Base-by-base conservation (phyloP, 1,140 invertebrate species). In the Asobara japonica region DNA sequence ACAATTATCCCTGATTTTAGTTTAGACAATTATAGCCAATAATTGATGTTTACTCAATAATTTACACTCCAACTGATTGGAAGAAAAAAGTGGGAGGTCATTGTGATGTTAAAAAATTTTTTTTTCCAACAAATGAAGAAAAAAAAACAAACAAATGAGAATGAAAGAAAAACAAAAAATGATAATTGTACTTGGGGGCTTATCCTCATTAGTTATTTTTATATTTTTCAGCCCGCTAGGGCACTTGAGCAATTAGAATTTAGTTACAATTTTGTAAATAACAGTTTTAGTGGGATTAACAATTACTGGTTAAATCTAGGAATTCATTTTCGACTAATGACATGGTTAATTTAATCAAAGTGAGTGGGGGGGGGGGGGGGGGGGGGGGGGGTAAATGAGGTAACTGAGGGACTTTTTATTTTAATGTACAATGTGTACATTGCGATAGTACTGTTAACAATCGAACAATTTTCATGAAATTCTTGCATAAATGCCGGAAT, bases 71-170 rank as follows among this genome's bases (percentile, higher is more conserved):
- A n/a, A n/a, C n/a, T n/a, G n/a, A n/a, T n/a, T n/a, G n/a, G 31
- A 36, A 36, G 5, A 36, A 6, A 36, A 36, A 6, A 36, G 11
- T 36, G 5, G 11, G 31, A 36, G 22, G 20, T 22, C 51, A 56
- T 56, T 56, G 51, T 56, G 51, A 56, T 56, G 11, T 56, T 25
- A 56, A 56, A 56, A 25, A 25, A 25, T 56, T 56, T 56, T 56
- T 56, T 56, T 22, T 25, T 16, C 16, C 45, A 20, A 4, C 5
- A 56, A 56, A n/a, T n/a, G n/a, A n/a, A n/a, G n/a, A n/a, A n/a
- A n/a, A n/a, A n/a, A n/a, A n/a, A n/a, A n/a, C n/a, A n/a, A 56
- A 51, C 22, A 56, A 56, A 18, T 20, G n/a, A 51, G 22, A 56
- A 25, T 13, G 22, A 56, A 56, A 3, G 6, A 3, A 16, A n/a